Conservation (phyloP, 1,140 invertebrate species). For the Probaryconus sp. region DNA sequence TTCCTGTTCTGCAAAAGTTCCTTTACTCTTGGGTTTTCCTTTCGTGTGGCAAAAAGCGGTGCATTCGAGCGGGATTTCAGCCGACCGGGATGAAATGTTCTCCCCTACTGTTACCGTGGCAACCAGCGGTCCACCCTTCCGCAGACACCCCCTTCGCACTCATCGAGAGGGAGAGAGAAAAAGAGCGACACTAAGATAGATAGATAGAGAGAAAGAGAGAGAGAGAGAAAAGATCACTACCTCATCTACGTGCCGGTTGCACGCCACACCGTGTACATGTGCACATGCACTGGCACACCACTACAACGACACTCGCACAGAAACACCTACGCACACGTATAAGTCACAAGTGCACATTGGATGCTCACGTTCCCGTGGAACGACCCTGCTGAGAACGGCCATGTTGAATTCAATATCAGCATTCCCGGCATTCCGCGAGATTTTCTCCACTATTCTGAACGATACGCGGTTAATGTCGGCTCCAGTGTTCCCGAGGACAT, state of each 20-base stretch:
- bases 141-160: constrained; percentile 54
- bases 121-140: constrained; percentile 75
- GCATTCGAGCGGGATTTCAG: constrained; percentile 65
- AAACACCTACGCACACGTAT: constrained; percentile 28
- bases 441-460: constrained; percentile 68
- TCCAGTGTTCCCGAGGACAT: constrained; percentile 56
- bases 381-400: constrained; percentile 70
- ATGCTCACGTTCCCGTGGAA: constrained; percentile 47
- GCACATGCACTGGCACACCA: constrained; percentile 47
- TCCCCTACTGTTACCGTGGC: constrained; percentile 75
- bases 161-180: no score
- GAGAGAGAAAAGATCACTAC: no score
- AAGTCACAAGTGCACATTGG: constrained; percentile 48
- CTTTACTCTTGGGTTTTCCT: constrained; percentile 3
- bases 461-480: constrained; percentile 65
- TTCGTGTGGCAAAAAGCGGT: constrained; percentile 28
- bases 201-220: no score
- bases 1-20: constrained; percentile 12
- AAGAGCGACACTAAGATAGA: no score
- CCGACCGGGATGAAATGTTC: constrained; percentile 75
- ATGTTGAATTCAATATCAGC: constrained; percentile 79
- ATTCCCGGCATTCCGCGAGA: constrained; percentile 73
- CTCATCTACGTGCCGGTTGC: constrained; percentile 39
- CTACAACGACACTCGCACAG: not conserved
- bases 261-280: constrained; percentile 41